Base-by-base conservation (phyloP, 2,797 vertebrate species). In the Megalops cyprinoides region DNA sequence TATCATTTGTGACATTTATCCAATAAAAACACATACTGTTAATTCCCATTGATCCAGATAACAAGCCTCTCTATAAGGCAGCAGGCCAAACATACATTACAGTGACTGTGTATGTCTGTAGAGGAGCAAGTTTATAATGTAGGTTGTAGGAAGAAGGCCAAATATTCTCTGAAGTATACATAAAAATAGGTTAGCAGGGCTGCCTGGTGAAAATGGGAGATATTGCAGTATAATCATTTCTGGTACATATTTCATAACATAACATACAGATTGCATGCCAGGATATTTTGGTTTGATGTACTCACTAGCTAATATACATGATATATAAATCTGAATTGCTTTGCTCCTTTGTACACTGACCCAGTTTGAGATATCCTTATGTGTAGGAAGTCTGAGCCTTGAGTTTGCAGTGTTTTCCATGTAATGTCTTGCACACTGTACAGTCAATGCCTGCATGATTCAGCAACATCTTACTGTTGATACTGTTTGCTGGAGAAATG, bases 131-230 rank as follows among this genome's bases (percentile, higher is more conserved):
- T 1, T n/a, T 9, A 5, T 58, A 7, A 73, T n/a, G 42, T 23
- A n/a, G n/a, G n/a, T n/a, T 4, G 69, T 20, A 73, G 39, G 39
- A n/a, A 74, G 23, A 44, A 74, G 69, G 34, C 46, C 69, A 74
- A 39, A 46, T n/a, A n/a, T 74, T 20, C 1, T 74, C 34, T 42
- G 39, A 37, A 42, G 10, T 15, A 42, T 20, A n/a, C 3, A 74
- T 7, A 15, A 74, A 74, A 46, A 42, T 46, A 46, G 69, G 69
- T 74, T 74, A 74, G 42, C 39, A 46, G 42, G 23, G 18, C 18
- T 39, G n/a, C 6, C 2, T n/a, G 14, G 14, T 53, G 12, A 53
- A 18, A 1, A 53, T 18, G 20, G 23, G 20, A 5, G 55, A 1
- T 58, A 58, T 58, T 58, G 25, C n/a, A 25, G 23, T n/a, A n/a